Evolutionary conservation across 2,888 invertebrate genomes (phyloP).

Genomic region (Pseudoips prasinana): DNA sequence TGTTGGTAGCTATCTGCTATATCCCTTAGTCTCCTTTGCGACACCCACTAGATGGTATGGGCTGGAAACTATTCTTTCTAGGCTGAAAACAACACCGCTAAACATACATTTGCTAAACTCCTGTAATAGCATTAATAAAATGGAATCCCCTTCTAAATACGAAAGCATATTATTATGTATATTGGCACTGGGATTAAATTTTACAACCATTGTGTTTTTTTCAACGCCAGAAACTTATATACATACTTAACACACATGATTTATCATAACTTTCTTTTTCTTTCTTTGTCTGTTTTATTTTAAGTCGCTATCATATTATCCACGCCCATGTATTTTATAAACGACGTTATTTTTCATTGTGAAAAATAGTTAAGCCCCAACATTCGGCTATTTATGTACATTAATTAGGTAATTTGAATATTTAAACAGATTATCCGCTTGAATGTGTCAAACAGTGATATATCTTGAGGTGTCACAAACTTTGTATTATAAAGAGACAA

Average conservation of each 20-base stretch:
- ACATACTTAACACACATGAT: conserved; percentile 16
- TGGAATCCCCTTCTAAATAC: no score
- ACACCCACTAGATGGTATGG: no score
- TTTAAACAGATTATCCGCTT: conserved; percentile 35
- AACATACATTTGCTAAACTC: no score
- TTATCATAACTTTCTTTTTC: conserved; percentile 29
- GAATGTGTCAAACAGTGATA: conserved; percentile 30
- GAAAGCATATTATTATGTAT: no score
- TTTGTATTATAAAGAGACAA: conserved; percentile 22
- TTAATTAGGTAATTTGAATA: conserved; percentile 36
- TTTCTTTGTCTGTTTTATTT: conserved; percentile 23
- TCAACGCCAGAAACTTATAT: no score
- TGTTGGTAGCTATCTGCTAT: no score
- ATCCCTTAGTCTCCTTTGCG: no score
- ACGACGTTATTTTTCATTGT: conserved; percentile 31
- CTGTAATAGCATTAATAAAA: no score
- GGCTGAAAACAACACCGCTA: no score
- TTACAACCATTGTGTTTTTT: no score
- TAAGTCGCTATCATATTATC: conserved; percentile 24
- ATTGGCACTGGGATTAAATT: no score
- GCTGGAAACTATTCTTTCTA: no score
- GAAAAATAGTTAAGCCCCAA: conserved; percentile 32
- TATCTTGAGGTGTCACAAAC: conserved; percentile 24
- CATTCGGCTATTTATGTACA: conserved; percentile 31
- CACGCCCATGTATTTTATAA: conserved; percentile 29